Evolutionary conservation across 2,113 vertebrate genomes (phyloP).

Genomic region (Hypanus sabinus): DNA sequence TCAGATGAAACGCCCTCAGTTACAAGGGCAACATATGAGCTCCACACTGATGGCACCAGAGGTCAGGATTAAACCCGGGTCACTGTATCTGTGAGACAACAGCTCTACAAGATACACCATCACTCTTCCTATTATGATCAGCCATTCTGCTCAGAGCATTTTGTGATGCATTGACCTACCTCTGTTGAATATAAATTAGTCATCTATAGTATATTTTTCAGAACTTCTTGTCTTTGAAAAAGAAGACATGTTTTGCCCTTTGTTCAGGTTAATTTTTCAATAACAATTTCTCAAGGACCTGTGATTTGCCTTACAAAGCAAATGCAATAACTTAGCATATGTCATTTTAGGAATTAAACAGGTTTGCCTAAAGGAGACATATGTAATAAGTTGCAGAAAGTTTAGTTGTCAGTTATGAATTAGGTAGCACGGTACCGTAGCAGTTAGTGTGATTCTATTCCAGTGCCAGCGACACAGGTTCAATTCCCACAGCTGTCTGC

Average conservation of each 20-base stretch:
- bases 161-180: background rate
- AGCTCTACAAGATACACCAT: too few relatives aligned
- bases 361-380: background rate
- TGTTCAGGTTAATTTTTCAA: background rate
- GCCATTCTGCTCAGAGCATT: background rate
- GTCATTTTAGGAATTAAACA: background rate
- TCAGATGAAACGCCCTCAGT: too few relatives aligned
- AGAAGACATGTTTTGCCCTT: background rate
- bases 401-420: constrained; percentile 1
- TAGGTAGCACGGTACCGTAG: too few relatives aligned
- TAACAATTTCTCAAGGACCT: too few relatives aligned
- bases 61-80: too few relatives aligned
- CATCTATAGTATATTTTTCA: background rate
- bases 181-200: background rate
- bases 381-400: background rate
- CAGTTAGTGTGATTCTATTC: too few relatives aligned
- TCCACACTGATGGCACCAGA: too few relatives aligned
- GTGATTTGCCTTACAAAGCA: background rate
- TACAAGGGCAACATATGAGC: too few relatives aligned
- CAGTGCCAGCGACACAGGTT: too few relatives aligned
- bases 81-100: too few relatives aligned
- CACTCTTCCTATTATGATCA: background rate
- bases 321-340: background rate
- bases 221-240: background rate
- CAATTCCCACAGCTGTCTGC: too few relatives aligned